Conservation (phyloP, 2,888 invertebrate species). For the Psococerastis gibbosa region DNA sequence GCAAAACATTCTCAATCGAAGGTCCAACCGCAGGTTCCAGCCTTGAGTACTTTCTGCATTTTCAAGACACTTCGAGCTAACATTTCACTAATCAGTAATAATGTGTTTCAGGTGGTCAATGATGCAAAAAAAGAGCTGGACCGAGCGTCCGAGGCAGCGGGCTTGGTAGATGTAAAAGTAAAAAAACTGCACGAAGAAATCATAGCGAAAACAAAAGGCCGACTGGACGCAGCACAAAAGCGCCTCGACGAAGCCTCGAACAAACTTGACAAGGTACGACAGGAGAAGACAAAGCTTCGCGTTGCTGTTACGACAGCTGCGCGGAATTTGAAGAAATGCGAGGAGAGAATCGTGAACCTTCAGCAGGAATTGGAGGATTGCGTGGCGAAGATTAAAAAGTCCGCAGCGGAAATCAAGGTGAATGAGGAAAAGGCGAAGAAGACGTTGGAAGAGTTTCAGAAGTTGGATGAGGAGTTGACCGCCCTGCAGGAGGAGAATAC, state of each 20-base stretch:
- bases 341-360: conserved; percentile 53
- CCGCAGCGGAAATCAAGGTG: conserved; percentile 18
- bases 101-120: background rate
- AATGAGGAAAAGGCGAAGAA: conserved; percentile 20
- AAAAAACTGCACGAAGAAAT: conserved; percentile 44
- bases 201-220: conserved; percentile 44
- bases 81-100: no score
- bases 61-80: no score
- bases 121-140: conserved; percentile 27
- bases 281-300: conserved; percentile 28
- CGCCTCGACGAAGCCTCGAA: conserved; percentile 45
- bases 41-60: no score
- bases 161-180: conserved; percentile 41
- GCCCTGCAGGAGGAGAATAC: conserved; percentile 34
- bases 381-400: conserved; percentile 35
- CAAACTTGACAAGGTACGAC: conserved; percentile 47
- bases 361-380: conserved; percentile 49
- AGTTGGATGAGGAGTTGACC: background rate
- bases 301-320: conserved; percentile 28
- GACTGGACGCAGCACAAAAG: conserved; percentile 49
- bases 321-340: conserved; percentile 54
- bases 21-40: no score
- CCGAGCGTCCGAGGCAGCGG: conserved; percentile 36
- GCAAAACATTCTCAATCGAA: no score
- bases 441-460: conserved; percentile 4